phyloP scores from a whole-genome alignment of 2,113 vertebrate genomes.

The Oryctolagus cuniculus region mOryCun1.1 NC_091433.1:149180501-149181000 shows the following conservation, averaged over 20 bases:
- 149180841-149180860: slow-evolving; percentile 41
- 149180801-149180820: background rate
- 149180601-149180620: background rate
- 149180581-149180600: slow-evolving; percentile 5
- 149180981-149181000: slow-evolving; percentile 59
- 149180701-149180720: background rate
- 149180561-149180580: background rate
- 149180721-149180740: background rate
- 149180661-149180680: background rate
- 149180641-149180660: background rate
- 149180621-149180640: background rate
- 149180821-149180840: background rate
- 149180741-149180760: slow-evolving; percentile 13
- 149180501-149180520: slow-evolving; percentile 25
- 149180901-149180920: slow-evolving; percentile 61
- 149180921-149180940: slow-evolving; percentile 36
- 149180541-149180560: background rate
- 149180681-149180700: background rate
- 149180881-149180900: slow-evolving; percentile 55
- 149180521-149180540: background rate
- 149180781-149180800: background rate
- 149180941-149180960: slow-evolving; percentile 67
- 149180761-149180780: background rate
- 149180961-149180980: slow-evolving; percentile 56
- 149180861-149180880: slow-evolving; percentile 20